These are phyloP conservation scores for Platycnemis pennipes DNA, from an alignment of 2,888 invertebrate genomes.

Conservation along the genomic window DNA sequence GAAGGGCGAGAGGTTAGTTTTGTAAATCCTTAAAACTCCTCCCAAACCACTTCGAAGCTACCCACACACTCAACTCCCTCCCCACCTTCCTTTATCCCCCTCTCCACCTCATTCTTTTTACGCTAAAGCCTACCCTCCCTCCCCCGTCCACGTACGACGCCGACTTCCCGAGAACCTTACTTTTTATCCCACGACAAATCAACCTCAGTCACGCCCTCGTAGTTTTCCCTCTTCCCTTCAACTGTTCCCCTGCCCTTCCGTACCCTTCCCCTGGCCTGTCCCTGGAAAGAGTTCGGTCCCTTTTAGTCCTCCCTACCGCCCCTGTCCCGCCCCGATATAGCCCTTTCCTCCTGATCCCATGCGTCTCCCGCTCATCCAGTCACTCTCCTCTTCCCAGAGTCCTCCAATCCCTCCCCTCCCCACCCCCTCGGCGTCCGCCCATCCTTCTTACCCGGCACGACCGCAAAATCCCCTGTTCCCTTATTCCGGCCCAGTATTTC, in stretches of 20 bases:
- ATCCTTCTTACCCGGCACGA: neutral
- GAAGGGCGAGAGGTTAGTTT: conserved; percentile 37
- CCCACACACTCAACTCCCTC: neutral
- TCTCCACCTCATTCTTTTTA: neutral
- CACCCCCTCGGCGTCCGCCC: neutral
- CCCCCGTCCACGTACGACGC: neutral
- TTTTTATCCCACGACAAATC: conserved; percentile 61
- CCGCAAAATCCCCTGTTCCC: neutral
- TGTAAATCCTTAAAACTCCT: conserved; percentile 48
- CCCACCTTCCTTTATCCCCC: neutral
- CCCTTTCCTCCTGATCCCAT: neutral
- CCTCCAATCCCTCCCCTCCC: neutral
- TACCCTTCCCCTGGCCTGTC: neutral
- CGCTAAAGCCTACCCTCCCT: neutral
- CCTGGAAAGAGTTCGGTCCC: neutral
- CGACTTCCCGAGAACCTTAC: conserved; percentile 38
- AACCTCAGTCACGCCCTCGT: conserved; percentile 59
- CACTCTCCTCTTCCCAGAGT: neutral
- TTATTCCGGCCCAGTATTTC: conserved; percentile 8
- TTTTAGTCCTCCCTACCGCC: neutral
- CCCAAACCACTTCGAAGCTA: conserved; percentile 16
- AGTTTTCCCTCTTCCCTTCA: neutral
- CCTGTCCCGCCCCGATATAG: too few species aligned
- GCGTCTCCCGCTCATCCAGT: neutral
- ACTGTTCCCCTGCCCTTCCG: neutral